A percentile compares a stretch with the other conserved stretches of the same genome.
These are phyloP conservation scores for Sebastiscus albofasciatus DNA, from an alignment of 2,797 vertebrate genomes.

Conservation along the genomic window DNA sequence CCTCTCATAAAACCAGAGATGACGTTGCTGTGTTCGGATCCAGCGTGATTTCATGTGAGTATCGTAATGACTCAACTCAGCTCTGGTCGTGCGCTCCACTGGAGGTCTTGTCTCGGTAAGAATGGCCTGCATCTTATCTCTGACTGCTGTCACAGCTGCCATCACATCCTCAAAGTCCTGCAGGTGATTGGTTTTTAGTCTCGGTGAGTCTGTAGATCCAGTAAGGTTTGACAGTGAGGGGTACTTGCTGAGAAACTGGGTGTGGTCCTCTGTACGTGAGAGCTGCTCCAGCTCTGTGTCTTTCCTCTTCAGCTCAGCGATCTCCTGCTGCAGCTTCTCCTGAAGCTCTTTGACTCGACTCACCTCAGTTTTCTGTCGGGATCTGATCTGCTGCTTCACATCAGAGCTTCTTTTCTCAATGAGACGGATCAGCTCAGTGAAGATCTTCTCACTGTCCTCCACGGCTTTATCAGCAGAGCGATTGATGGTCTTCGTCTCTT, in stretches of 20 bases:
- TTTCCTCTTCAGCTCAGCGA: constrained; percentile 8
- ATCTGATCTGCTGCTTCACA: too few species aligned
- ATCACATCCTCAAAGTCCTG: not conserved
- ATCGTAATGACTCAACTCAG: not conserved
- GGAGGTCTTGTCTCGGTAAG: not conserved
- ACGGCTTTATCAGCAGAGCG: not conserved
- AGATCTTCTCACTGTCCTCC: not conserved
- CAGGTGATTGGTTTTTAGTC: not conserved
- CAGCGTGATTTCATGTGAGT: not conserved
- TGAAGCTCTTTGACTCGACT: not conserved
- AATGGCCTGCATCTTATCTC: not conserved
- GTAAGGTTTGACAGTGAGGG: not conserved
- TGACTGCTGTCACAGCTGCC: not conserved
- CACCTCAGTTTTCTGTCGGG: too few species aligned
- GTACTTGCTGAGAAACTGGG: not conserved
- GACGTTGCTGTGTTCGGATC: not conserved
- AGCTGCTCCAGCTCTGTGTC: not conserved
- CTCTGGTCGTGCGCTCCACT: not conserved
- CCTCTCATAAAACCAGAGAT: not conserved
- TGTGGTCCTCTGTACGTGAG: not conserved
- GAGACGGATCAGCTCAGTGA: too few species aligned
- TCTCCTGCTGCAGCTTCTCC: constrained; percentile 15
- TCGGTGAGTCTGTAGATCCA: not conserved
- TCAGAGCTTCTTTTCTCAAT: too few species aligned
- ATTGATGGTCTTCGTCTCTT: not conserved